Base-by-base conservation (phyloP, 2,797 vertebrate species). In the Chloroceryle amazona region DNA sequence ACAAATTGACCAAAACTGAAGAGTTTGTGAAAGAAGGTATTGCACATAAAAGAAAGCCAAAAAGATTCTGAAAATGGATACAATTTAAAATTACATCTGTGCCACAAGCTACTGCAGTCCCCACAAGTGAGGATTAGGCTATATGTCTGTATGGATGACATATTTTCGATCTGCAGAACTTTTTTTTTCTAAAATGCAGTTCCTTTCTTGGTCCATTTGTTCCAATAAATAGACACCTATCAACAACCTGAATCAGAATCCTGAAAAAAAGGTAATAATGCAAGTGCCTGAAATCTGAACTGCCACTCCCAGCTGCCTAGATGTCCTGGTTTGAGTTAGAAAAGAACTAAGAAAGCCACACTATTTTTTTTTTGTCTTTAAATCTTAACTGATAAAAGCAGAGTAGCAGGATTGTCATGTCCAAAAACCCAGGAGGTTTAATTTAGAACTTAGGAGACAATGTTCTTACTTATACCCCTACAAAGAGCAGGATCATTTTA, bases 1-100 rank as follows among this genome's bases (percentile, higher is more conserved):
- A 81, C 86, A 94, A 93, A 90, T 86, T 96, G 60, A 94, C 78
- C 78, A 79, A 91, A 97, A 96, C 71, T 76, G 91, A 97, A 96
- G 95, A 91, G 62, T 87, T 94, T 65, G 74, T 81, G 94, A 84
- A 70, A 44, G 19, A 37, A 54, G n/a, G 54, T 94, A 83, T 14
- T 75, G 82, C 79, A 81, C 73, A 46, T 60, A 79, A 62, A 82
- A 47, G 13, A 80, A 78, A 94, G 65, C 37, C 33, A 75, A 89
- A 91, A 79, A 79, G 19, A 58, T 70, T 91, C 55, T 61, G 58
- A 90, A 91, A 95, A 90, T 61, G 33, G 41, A 17, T 73, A 46
- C 35, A 62, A 13, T 62, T 58, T 81, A 73, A 89, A 94, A 76
- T 37, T 33, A 86, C 60, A 73, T 95, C 55, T 29, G 65, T 72